Base-by-base conservation (phyloP, 1,140 invertebrate genomes). In the Pseudobourletiella spinata region DNA sequence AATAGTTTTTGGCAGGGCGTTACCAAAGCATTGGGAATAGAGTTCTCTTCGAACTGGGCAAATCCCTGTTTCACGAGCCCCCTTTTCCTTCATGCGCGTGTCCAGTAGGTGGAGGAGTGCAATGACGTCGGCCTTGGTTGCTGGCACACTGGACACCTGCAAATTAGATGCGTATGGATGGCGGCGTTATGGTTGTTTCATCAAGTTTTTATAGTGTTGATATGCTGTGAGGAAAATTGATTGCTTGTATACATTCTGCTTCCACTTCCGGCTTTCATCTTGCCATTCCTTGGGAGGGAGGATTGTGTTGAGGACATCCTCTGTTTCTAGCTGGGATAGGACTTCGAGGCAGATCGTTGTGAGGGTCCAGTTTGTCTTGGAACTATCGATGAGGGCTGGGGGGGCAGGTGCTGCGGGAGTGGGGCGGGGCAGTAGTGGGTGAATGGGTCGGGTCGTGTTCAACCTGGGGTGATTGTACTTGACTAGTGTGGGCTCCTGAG, bases 11-110 rank as follows among this genome's bases (percentile, higher is more conserved):
- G n/a, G n/a, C n/a, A n/a, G n/a, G n/a, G n/a, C n/a, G n/a, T n/a
- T 28, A 54, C 50, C 50, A 28, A 54, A 18, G 20, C 50, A 54
- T 28, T 54, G 50, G 6, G 50, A 54, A 28, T 54, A 54, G 6
- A 54, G 14, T 25, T 54, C 50, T 26, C 50, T 4, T 16, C 50
- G 50, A 6, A 54, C 6, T 11, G 50, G 50, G 30, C 50, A 54
- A 15, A 54, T 54, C 14, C 50, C 50, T 20, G 50, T 28, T 28
- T 54, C 50, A 26, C 20, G 26, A 15, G 46, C 46, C 4, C 28
- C 25, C 50, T 8, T 26, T 6, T 11, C 25, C 28, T 26, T 26
- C 50, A 54, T 54, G 3, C 50, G 28, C 3, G 6, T 11, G 25
- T 54, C 50, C 25, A 54, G 28, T 8, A 6, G 3, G 8, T 54